Evolutionary conservation across 2,888 invertebrate genomes (phyloP), one percentile per base, ranked within the genome.

Genomic region (Emmelina monodactyla): DNA sequence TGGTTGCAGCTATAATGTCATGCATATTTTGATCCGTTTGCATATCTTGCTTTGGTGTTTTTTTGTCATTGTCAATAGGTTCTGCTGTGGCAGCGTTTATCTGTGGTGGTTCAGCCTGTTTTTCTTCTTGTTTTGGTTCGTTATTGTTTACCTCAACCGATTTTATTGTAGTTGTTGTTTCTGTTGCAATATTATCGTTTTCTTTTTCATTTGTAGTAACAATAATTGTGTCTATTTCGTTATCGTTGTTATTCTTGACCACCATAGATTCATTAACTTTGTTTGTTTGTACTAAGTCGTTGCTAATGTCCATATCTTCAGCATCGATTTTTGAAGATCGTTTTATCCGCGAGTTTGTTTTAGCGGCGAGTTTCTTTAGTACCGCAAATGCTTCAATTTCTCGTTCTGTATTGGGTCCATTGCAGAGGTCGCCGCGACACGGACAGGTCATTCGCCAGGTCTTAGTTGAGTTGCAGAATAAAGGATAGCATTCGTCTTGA

Each of bases 361-460:
- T 58, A 1, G 46, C 45, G 2, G 49, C 50, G 6, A 56, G 43
- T 39, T 52, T 58, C 12, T 49, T 41, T 5, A 76, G 54, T 3
- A 50, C 45, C 2, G 53, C 50, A 42, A 78, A 79, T 1, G 78
- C 73, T 22, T 62, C 57, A 4, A 39, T 51, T 45, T 76, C 76
- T 12, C 72, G 56, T 16, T 66, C 59, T 0, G 64, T 60, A 41
- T 63, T 67, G n/a, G 48, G 54, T 16, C 73, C 75, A 43, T 79
- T 79, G 50, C 79, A 79, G 13, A 76, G 60, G 32, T 75, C 67
- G 2, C 73, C 76, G 2, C 58, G 62, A 42, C 79, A 79, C 0
- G 79, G 70, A 39, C 79, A 79, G 1, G 64, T 69, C 62, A 76
- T 70, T 25, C 66, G 64, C 71, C 69, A 75, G 1, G 62, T 68